Conservation (phyloP, 1,140 invertebrate genomes). For the Philotrypesis tridentata region DNA sequence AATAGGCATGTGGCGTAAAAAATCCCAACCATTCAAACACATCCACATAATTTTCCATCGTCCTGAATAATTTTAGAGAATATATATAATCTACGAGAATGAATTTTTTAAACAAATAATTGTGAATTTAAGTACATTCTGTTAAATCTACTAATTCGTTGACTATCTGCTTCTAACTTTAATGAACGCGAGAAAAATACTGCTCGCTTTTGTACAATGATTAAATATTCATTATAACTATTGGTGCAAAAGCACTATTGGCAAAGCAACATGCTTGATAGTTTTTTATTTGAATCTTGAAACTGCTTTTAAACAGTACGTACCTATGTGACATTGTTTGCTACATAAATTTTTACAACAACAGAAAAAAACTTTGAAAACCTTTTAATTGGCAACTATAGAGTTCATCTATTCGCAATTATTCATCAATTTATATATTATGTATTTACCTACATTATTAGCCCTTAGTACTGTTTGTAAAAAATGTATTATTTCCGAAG, state of each 20-base stretch:
- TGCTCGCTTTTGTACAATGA: constrained; percentile 25
- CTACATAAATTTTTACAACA: constrained; percentile 28
- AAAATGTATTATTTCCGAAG: constrained; percentile 37
- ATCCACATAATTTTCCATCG: not conserved
- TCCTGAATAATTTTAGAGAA: not conserved
- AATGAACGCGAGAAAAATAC: constrained; percentile 3
- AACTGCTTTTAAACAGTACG: not conserved
- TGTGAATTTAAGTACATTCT: not conserved
- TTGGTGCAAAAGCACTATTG: constrained; percentile 37
- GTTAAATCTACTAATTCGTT: constrained; percentile 8
- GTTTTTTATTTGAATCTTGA: not conserved
- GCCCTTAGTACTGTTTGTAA: constrained; percentile 23
- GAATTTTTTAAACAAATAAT: constrained; percentile 10
- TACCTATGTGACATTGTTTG: not conserved
- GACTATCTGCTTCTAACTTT: not conserved
- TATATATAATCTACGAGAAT: constrained; percentile 16
- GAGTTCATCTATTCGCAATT: constrained; percentile 3
- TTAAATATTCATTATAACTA: not conserved
- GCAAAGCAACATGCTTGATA: constrained; percentile 35
- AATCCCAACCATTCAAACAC: not conserved
- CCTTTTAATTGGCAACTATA: constrained; percentile 45
- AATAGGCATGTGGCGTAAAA: not conserved
- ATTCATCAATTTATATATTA: constrained; percentile 6
- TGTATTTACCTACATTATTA: constrained; percentile 18
- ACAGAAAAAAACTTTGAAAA: constrained; percentile 3